A percentile compares a stretch with the other conserved stretches of the same genome.
Evolutionary conservation across 2,113 vertebrate species (phyloP).

Genomic region (Sphyrna mokarran): DNA sequence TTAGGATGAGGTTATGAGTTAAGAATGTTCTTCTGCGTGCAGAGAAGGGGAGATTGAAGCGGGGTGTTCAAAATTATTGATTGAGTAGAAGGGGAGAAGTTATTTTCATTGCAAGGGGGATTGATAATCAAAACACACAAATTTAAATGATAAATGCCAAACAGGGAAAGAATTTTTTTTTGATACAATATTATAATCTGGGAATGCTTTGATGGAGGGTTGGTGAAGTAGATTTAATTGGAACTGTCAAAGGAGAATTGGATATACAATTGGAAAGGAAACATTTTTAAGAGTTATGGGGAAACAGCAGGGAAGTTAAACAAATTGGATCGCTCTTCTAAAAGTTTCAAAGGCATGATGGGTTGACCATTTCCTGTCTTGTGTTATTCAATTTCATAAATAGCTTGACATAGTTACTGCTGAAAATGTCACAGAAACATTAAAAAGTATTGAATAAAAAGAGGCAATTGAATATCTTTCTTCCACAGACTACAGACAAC

Average conservation of each 20-base stretch:
- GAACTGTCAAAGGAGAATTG: neutral
- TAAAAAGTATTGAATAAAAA: neutral
- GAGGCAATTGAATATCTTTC: neutral
- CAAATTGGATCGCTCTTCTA: neutral
- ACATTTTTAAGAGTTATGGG: neutral
- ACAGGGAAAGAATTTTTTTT: neutral
- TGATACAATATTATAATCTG: neutral
- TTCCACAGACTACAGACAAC: neutral
- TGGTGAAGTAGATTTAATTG: neutral
- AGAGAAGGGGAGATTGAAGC: neutral
- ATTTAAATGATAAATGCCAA: neutral
- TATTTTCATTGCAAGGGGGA: neutral
- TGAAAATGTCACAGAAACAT: neutral
- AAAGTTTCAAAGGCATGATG: neutral
- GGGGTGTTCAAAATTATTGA: neutral
- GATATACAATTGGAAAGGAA: neutral
- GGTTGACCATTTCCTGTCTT: neutral
- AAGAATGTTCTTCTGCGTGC: too few species aligned
- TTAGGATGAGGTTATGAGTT: neutral
- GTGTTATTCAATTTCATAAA: neutral
- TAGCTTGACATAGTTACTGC: neutral
- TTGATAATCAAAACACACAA: neutral
- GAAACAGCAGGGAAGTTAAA: neutral
- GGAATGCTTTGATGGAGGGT: neutral
- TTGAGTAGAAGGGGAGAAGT: neutral